Conservation (phyloP, 2,888 invertebrate genomes). For the Nebria brevicollis region DNA sequence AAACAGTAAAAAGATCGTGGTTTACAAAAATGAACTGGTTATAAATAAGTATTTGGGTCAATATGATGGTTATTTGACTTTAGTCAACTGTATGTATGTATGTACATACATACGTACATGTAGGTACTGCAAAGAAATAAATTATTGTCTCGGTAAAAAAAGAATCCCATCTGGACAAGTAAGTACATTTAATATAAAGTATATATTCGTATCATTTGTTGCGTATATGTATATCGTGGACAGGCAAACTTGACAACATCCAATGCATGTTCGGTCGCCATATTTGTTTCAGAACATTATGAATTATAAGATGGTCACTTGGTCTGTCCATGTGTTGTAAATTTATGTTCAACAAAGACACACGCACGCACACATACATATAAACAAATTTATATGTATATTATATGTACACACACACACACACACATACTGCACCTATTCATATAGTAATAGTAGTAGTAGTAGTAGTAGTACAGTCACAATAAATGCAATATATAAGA, state of each 20-base stretch:
- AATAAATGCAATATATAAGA: slow-evolving; percentile 17
- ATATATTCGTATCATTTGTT: neutral
- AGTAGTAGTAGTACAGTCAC: neutral
- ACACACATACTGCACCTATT: slow-evolving; percentile 10
- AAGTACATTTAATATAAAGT: neutral
- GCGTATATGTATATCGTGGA: neutral
- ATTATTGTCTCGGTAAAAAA: neutral
- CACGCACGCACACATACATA: neutral
- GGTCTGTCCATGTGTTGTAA: slow-evolving; percentile 40
- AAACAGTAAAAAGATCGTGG: no score
- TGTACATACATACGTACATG: neutral
- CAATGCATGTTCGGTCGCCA: slow-evolving; percentile 42
- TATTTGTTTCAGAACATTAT: slow-evolving; percentile 48
- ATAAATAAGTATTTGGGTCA: neutral
- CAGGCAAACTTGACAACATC: slow-evolving; percentile 14
- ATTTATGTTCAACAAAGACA: slow-evolving; percentile 36
- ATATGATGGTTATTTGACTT: neutral
- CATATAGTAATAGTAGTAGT: slow-evolving; percentile 5
- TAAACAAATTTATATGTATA: neutral
- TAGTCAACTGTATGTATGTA: neutral
- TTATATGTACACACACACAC: neutral
- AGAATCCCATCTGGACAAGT: neutral
- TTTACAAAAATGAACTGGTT: neutral
- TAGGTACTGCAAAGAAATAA: neutral
- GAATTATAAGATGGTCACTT: slow-evolving; percentile 47